Conservation (phyloP, 2,113 vertebrate genomes). For the Sturnira hondurensis region DNA sequence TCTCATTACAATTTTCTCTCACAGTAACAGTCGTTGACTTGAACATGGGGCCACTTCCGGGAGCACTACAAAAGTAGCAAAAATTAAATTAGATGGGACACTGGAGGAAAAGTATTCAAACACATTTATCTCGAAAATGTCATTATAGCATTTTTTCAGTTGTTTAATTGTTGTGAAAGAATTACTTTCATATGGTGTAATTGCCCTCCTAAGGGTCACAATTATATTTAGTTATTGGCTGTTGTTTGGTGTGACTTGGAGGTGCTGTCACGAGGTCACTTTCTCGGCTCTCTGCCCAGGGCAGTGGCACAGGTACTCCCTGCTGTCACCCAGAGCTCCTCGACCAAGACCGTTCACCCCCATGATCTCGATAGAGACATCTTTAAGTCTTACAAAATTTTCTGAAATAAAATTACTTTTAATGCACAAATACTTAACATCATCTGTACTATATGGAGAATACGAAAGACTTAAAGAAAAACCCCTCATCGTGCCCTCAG, state of each 20-base stretch:
- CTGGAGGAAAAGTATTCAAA: background rate
- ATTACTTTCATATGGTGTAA: background rate
- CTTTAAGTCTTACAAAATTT: background rate
- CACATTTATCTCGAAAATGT: background rate
- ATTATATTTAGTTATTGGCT: background rate
- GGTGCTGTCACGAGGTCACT: background rate
- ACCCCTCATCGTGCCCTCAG: background rate
- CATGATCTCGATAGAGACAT: background rate
- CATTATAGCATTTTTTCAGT: background rate
- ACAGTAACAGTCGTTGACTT: slow-evolving; percentile 92
- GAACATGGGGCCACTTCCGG: slow-evolving; percentile 93
- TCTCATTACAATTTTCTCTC: slow-evolving; percentile 77
- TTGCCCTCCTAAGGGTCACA: background rate
- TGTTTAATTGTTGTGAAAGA: background rate
- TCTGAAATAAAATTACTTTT: background rate
- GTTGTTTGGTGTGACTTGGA: background rate
- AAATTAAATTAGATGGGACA: background rate
- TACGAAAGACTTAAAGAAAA: background rate
- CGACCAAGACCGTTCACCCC: background rate
- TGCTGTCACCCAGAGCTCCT: background rate
- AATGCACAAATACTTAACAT: background rate
- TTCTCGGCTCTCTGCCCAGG: background rate
- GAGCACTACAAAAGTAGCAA: slow-evolving; percentile 81
- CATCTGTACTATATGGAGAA: background rate
- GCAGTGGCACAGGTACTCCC: fast-evolving